Evolutionary conservation across 2,797 vertebrate genomes (phyloP).

Genomic region (Phoxinus dragarum): DNA sequence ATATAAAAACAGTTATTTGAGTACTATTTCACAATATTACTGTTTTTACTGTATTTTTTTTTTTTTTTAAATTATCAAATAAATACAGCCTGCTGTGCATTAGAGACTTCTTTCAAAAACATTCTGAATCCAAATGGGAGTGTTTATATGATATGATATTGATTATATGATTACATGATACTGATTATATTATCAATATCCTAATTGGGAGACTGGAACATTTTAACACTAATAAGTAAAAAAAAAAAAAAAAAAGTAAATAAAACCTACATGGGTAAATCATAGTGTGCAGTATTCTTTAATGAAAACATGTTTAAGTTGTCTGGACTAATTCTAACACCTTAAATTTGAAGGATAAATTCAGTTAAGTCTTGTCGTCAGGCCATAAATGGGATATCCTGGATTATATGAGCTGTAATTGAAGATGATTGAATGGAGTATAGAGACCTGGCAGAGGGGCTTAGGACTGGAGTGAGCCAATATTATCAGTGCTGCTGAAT

Average conservation of each 20-base stretch:
- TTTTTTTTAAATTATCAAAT: background rate
- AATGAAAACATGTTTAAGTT: background rate
- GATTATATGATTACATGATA: too few relatives aligned
- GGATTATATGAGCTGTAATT: constrained; percentile 34
- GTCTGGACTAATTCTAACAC: constrained; percentile 5
- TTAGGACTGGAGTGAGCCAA: constrained; percentile 6
- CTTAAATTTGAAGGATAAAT: constrained; percentile 26
- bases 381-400: constrained; percentile 25
- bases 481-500: constrained; percentile 13
- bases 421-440: constrained; percentile 21
- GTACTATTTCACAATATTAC: background rate
- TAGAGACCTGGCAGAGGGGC: constrained; percentile 1
- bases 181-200: background rate
- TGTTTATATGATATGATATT: too few relatives aligned
- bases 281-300: background rate
- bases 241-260: background rate
- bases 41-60: background rate
- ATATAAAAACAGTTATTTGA: background rate
- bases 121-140: too few relatives aligned
- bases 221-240: background rate
- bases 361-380: constrained; percentile 4
- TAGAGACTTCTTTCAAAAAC: background rate
- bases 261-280: background rate
- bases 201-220: background rate
- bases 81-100: background rate